These are phyloP conservation scores for Aurelia sp. DNA, from an alignment of 30 jellyfish, hydroid and myxozoan species.

Conservation along the genomic window DNA sequence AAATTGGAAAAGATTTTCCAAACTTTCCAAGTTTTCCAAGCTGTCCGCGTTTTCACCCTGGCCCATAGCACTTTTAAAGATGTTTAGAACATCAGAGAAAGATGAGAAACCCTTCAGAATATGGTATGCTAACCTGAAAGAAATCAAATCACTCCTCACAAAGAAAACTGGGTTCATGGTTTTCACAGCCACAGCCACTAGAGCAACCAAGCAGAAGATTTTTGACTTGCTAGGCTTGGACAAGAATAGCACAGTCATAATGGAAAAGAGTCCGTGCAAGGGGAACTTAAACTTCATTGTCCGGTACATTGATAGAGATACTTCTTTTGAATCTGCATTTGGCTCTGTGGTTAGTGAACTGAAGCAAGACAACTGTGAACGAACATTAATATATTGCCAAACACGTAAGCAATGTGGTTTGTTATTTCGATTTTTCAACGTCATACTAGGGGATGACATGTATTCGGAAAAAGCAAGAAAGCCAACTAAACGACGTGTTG, in stretches of 20 bases:
- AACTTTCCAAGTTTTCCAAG: too few species aligned
- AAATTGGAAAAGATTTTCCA: too few species aligned
- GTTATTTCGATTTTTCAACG: constrained; percentile 9
- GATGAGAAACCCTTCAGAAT: too few species aligned
- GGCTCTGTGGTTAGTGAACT: constrained; percentile 33
- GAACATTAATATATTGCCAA: constrained; percentile 29
- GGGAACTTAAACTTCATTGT: too few species aligned
- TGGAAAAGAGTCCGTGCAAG: too few species aligned
- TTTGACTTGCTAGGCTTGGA: neutral
- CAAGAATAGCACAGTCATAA: neutral
- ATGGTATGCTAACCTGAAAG: too few species aligned
- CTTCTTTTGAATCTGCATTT: too few species aligned
- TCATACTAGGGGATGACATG: neutral
- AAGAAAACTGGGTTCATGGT: neutral
- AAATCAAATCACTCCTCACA: neutral
- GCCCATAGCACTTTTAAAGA: too few species aligned
- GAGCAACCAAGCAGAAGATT: constrained; percentile 14
- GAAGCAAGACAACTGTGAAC: constrained; percentile 24
- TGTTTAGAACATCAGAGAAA: too few species aligned
- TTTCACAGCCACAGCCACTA: constrained; percentile 35
- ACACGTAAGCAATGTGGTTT: constrained; percentile 43
- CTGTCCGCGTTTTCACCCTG: too few species aligned
- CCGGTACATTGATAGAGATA: too few species aligned
- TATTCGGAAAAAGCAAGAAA: too few species aligned
- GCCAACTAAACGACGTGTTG: constrained; percentile 3